phyloP scores from a whole-genome alignment of 2,113 vertebrate genomes.

The Merops nubicus region DNA sequence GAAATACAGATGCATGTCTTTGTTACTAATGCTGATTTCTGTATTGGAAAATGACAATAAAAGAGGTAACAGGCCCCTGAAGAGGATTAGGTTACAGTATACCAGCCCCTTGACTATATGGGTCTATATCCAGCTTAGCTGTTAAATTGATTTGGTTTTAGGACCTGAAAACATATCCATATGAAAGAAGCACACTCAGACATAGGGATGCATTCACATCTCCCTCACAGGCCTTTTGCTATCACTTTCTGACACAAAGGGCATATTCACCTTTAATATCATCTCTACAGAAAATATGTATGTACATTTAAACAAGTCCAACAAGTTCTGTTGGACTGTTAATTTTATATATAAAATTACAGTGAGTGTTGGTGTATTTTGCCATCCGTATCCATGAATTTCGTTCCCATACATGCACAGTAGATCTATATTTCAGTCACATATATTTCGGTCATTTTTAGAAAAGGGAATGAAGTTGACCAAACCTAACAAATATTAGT shows the following conservation, averaged over 20 bases:
- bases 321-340: neutral
- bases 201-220: accelerated
- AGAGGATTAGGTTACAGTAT: neutral
- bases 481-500: neutral
- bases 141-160: neutral
- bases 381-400: neutral
- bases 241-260: neutral
- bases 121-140: neutral
- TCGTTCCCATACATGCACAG: accelerated
- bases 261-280: accelerated
- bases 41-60: neutral
- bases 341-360: neutral
- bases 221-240: neutral
- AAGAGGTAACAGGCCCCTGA: neutral
- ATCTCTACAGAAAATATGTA: neutral
- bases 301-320: accelerated
- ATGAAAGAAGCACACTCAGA: neutral
- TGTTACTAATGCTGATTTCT: neutral
- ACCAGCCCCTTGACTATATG: neutral
- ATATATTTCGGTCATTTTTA: no score
- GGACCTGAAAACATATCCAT: neutral
- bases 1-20: neutral
- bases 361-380: neutral
- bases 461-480: neutral
- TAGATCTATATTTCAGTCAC: neutral